phyloP scores from a whole-genome alignment of 2,113 vertebrate species.

The Motacilla alba region DNA sequence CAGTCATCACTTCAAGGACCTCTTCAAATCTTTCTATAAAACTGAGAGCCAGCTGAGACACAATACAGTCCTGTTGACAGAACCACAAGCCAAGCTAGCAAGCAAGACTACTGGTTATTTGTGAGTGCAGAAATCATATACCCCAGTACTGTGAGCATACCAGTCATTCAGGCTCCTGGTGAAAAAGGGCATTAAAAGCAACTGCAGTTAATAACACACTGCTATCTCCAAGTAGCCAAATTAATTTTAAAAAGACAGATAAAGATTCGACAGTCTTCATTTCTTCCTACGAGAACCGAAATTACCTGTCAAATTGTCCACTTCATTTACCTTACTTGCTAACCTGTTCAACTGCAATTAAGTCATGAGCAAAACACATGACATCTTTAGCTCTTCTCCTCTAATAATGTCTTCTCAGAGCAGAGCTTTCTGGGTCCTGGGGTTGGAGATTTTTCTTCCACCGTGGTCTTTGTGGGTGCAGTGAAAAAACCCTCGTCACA shows the following conservation, averaged over 20 bases:
- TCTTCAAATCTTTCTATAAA: neutral
- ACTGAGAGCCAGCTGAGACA: neutral
- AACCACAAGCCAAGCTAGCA: accelerated
- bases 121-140: neutral
- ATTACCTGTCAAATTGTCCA: neutral
- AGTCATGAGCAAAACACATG: neutral
- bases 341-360: neutral
- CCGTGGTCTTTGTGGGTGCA: neutral
- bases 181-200: neutral
- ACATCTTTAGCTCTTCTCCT: neutral
- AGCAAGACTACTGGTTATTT: neutral
- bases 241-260: neutral
- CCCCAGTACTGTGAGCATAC: accelerated
- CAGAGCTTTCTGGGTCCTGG: neutral
- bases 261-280: neutral
- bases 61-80: neutral
- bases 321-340: neutral
- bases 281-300: neutral
- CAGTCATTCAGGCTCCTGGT: neutral
- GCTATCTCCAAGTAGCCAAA: neutral
- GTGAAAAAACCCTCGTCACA: neutral
- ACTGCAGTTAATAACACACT: neutral
- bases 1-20: neutral
- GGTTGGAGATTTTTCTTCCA: neutral
- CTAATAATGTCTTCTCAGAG: neutral